Evolutionary conservation across 1,140 invertebrate species (phyloP).

Genomic region (Aethina tumida): DNA sequence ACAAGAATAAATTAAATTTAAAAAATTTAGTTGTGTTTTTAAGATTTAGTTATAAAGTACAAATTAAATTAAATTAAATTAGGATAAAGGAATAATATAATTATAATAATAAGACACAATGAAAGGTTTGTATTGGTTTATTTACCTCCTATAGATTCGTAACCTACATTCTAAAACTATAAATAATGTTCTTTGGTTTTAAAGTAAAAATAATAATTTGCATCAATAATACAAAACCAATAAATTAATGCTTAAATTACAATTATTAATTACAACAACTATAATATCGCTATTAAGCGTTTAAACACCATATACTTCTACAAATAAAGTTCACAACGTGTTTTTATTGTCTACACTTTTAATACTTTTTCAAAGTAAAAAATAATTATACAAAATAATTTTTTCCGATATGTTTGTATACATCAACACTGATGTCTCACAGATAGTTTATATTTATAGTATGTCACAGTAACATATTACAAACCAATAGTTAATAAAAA

Average conservation of each 20-base stretch:
- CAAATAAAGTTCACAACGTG: conserved; percentile 23
- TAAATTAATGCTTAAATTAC: conserved; percentile 20
- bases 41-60: too few relatives aligned
- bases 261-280: conserved; percentile 21
- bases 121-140: conserved; percentile 6
- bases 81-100: too few relatives aligned
- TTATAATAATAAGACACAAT: not conserved
- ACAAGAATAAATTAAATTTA: too few relatives aligned
- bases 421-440: conserved; percentile 21
- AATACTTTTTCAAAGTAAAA: conserved; percentile 22
- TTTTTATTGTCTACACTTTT: conserved; percentile 31
- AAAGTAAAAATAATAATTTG: conserved; percentile 13
- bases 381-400: conserved; percentile 16
- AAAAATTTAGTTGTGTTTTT: too few relatives aligned
- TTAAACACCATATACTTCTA: conserved; percentile 22
- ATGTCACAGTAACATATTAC: conserved; percentile 6
- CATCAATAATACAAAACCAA: conserved; percentile 15
- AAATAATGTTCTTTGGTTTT: conserved; percentile 25
- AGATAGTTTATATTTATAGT: conserved; percentile 16
- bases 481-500: conserved; percentile 10
- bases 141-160: conserved; percentile 22
- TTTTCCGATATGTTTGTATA: conserved; percentile 27
- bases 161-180: conserved; percentile 29
- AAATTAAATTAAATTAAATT: too few relatives aligned
- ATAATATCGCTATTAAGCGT: conserved; percentile 20